phyloP scores from a whole-genome alignment of 2,888 invertebrate species.

The Crocallis elinguaria region DNA sequence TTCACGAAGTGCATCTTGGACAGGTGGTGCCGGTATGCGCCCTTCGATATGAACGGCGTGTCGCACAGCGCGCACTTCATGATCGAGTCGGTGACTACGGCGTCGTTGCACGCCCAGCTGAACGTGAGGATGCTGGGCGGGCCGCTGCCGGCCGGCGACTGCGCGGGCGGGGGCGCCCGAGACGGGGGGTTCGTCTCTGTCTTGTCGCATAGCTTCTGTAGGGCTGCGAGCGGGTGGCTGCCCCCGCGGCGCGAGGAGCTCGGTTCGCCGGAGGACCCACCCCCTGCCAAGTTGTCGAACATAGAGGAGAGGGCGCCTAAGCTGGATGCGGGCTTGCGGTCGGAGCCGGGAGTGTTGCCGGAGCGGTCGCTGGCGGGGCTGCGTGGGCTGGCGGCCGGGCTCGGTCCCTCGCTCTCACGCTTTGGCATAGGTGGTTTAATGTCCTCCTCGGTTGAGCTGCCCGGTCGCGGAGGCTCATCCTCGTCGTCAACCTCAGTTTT shows the following conservation, averaged over 20 bases:
- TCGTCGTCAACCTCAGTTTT: conserved; percentile 87
- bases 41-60: conserved; percentile 98
- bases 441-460: conserved; percentile 68
- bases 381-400: conserved; percentile 86
- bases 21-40: conserved; percentile 97
- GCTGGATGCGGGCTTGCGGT: conserved; percentile 87
- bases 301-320: conserved; percentile 94
- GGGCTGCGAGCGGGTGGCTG: conserved; percentile 96
- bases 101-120: conserved; percentile 97
- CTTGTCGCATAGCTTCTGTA: conserved; percentile 98
- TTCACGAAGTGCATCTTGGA: conserved; percentile 98
- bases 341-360: conserved; percentile 88
- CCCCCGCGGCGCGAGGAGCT: conserved; percentile 87
- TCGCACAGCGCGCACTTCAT: conserved; percentile 98
- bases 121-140: conserved; percentile 95
- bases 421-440: conserved; percentile 72
- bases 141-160: conserved; percentile 83
- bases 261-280: conserved; percentile 72
- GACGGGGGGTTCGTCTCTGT: conserved; percentile 91
- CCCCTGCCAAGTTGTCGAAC: conserved; percentile 93
- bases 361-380: conserved; percentile 93
- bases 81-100: conserved; percentile 94
- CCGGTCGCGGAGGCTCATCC: conserved; percentile 80
- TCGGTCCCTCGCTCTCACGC: conserved; percentile 83
- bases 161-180: conserved; percentile 80